Base-by-base conservation (phyloP, 2,113 vertebrate genomes). In the Boulengeromyrus knoepffleri region DNA sequence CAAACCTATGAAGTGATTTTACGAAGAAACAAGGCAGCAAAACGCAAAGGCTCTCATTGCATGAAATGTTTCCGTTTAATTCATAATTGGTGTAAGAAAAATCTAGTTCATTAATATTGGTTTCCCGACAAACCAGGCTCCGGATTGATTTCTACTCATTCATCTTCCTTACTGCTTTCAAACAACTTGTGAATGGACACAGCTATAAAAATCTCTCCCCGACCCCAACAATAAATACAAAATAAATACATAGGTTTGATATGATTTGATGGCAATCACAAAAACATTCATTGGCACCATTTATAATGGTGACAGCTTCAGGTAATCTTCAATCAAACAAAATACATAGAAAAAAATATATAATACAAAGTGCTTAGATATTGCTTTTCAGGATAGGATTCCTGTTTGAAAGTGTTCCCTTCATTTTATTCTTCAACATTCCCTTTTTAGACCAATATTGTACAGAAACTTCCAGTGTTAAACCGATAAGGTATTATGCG, bases 211-310 rank as follows among this genome's bases (percentile, higher is more conserved):
- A 85, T 42, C 92, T 74, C 50, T 89, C 88, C 87, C 86, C 85
- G 91, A 80, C 36, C 74, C 92, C 27, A 87, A 19, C 36, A 91
- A 94, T 94, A 94, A 94, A 94, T 91, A 94, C 5, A 90, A 92
- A 91, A 85, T 42, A 8, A 86, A 89, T 52, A 93, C 49, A 24
- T 39, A 91, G 46, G 90, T 90, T 90, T 46, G 15, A 91, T 62
- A 46, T 56, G 10, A 52, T 49, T 70, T 53, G 49, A 89, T 87
- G 19, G 87, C 84, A 53, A 47, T 85, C 85, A 87, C 87, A 88
- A 89, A 46, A 58, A 94, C 94, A 94, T 95, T 95, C 93, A 94
- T 89, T 89, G 56, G 87, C 92, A 88, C 52, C 50, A 15, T 8
- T 77, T 89, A 47, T 52, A 31, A 77, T 47, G 13, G 8, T 19